Base-by-base conservation (phyloP, 2,888 invertebrate genomes). In the Acanthoscelides obtectus region DNA sequence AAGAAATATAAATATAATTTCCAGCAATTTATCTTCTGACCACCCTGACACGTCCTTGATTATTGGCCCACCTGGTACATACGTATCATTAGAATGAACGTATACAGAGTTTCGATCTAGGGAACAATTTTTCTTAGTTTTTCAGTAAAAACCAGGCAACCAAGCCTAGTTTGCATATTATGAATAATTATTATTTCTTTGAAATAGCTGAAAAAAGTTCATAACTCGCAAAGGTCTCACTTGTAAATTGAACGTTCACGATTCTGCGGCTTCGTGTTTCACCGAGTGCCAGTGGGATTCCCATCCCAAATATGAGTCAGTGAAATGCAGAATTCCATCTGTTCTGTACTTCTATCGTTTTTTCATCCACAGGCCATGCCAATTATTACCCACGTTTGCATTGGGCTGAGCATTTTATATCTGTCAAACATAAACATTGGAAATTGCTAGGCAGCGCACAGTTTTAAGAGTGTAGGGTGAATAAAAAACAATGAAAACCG, bases 391-490 rank as follows among this genome's bases (percentile, higher is more conserved):
- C 71, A 72, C 72, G 71, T 72, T 72, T 67, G 20, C 20, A 71
- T 72, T 70, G 72, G 73, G 70, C 69, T 45, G 67, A 22, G 70
- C 73, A 71, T 73, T 73, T 73, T 70, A 70, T 73, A 73, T 71
- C 73, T 73, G 73, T 73, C 73, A 73, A 73, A 73, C 71, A 73
- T 73, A 73, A 73, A 73, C 73, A 71, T 71, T 70, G 73, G 70
- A 73, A 73, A 73, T 73, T 73, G 71, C 73, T 71, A 72, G 71
- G 70, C 72, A 69, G 70, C 71, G 71, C 70, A 70, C 74, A 70
- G 70, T 25, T 70, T 71, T 71, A 75, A 73, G 73, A 70, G 73
- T 71, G 73, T 66, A 73, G 73, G 71, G 72, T 72, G 70, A 74
- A 72, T 70, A 25, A 64, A 22, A 64, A 64, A 25, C 21, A 69